A percentile compares a stretch with the other conserved stretches of the same genome.
Conservation (phyloP, 1,140 invertebrate genomes). For the Zaprionus africanus region DNA sequence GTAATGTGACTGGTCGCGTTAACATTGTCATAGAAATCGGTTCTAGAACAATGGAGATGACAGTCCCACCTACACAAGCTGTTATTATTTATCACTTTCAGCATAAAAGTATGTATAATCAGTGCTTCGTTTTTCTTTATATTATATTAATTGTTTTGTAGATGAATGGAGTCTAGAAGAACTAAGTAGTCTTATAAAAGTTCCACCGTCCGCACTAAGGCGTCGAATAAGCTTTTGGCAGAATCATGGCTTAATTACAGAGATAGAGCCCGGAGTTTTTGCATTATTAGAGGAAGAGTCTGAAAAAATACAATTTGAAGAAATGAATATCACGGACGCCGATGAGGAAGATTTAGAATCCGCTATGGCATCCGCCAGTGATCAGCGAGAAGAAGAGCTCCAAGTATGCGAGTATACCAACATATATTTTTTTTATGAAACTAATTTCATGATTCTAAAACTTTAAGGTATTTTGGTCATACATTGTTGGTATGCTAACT, state of each 20-base stretch:
- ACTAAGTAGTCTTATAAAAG: conserved; percentile 92
- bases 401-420: conserved; percentile 85
- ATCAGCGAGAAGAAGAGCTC: conserved; percentile 96
- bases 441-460: not conserved
- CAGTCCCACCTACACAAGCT: conserved; percentile 96
- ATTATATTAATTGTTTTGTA: conserved; percentile 23
- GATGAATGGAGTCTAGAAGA: conserved; percentile 93
- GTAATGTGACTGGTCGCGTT: conserved; percentile 95
- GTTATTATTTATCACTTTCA: conserved; percentile 98
- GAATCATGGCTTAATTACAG: conserved; percentile 92
- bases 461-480: conserved; percentile 94
- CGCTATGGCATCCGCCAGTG: conserved; percentile 95
- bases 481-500: conserved; percentile 98
- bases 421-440: not conserved
- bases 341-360: conserved; percentile 97
- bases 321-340: conserved; percentile 87
- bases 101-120: conserved; percentile 88
- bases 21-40: conserved; percentile 96
- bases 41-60: conserved; percentile 91
- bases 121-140: not conserved
- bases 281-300: conserved; percentile 90
- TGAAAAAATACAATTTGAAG: conserved; percentile 85
- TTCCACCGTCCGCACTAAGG: conserved; percentile 92
- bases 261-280: conserved; percentile 91
- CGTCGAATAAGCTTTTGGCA: conserved; percentile 97